Percentiles rank a stretch among this genome's conserved stretches.
phyloP scores from a whole-genome alignment of 2,113 vertebrate genomes.

The Synodontis membranacea region DNA sequence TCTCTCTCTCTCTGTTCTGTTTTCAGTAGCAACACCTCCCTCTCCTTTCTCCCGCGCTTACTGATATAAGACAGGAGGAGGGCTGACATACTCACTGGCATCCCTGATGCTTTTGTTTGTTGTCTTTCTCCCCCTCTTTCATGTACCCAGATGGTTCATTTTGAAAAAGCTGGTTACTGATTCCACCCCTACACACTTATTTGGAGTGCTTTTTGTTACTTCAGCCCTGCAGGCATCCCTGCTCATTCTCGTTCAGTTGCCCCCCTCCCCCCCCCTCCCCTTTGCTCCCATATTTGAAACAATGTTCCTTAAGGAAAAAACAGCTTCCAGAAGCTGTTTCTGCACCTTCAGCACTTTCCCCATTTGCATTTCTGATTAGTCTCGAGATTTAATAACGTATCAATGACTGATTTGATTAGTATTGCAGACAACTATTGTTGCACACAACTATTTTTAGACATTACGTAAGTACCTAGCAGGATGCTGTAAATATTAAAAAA shows the following conservation, averaged over 20 bases:
- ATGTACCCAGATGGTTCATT: slow-evolving; percentile 79
- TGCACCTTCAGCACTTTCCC: slow-evolving; percentile 28
- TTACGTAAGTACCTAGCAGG: not conserved
- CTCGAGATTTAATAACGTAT: not conserved
- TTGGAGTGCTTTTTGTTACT: slow-evolving; percentile 56
- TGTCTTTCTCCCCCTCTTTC: slow-evolving; percentile 58
- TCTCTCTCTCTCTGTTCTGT: slow-evolving; percentile 9
- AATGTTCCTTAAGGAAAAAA: slow-evolving; percentile 4
- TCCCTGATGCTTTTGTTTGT: slow-evolving; percentile 73
- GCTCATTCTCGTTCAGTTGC: slow-evolving; percentile 1
- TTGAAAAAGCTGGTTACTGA: slow-evolving; percentile 61
- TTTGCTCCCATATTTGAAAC: slow-evolving; percentile 23
- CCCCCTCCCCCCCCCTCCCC: not conserved
- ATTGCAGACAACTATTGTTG: not conserved
- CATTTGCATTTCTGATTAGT: slow-evolving; percentile 4
- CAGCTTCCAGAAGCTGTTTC: not conserved
- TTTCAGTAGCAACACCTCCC: slow-evolving; percentile 28
- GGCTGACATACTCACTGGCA: slow-evolving; percentile 68
- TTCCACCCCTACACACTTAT: slow-evolving; percentile 51
- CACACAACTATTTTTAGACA: not conserved
- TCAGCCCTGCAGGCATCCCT: slow-evolving; percentile 67
- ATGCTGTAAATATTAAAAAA: not conserved
- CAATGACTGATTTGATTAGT: not conserved
- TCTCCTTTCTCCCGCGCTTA: slow-evolving; percentile 18
- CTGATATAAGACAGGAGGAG: slow-evolving; percentile 33